A percentile compares a stretch with the other conserved stretches of the same genome.
These are phyloP conservation scores for Sphecodes monilicornis DNA, from an alignment of 2,888 invertebrate species.

Conservation along the genomic window DNA sequence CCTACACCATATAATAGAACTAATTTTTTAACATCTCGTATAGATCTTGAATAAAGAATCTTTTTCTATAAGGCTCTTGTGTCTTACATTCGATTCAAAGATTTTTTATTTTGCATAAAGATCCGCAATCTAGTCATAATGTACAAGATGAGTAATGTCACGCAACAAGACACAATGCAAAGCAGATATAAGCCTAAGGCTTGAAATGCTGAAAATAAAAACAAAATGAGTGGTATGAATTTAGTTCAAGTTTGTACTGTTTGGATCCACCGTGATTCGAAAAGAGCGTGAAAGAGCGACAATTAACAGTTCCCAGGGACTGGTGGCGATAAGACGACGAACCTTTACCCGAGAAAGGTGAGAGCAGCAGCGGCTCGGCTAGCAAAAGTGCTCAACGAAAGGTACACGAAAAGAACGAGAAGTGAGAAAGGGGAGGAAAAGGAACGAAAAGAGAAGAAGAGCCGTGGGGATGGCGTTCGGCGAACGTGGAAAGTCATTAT, in stretches of 20 bases:
- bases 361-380: neutral
- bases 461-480: slow-evolving; percentile 22
- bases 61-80: too few relatives aligned
- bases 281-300: neutral
- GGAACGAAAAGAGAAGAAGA: neutral
- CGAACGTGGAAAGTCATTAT: slow-evolving; percentile 69
- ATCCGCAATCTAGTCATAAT: too few relatives aligned
- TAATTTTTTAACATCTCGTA: neutral
- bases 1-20: neutral
- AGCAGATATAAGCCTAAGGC: too few relatives aligned
- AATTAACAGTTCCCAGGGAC: neutral
- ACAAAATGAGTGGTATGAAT: neutral
- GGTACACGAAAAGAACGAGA: neutral
- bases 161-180: neutral
- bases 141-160: too few relatives aligned
- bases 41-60: too few relatives aligned
- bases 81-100: too few relatives aligned
- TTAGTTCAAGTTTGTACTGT: neutral
- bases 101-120: too few relatives aligned
- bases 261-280: neutral
- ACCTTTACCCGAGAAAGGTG: neutral
- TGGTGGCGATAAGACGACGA: neutral
- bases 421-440: neutral
- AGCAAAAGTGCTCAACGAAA: neutral
- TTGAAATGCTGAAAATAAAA: neutral